Conservation (phyloP, 1,140 invertebrate genomes). For the Drosophila seguyi region DNA sequence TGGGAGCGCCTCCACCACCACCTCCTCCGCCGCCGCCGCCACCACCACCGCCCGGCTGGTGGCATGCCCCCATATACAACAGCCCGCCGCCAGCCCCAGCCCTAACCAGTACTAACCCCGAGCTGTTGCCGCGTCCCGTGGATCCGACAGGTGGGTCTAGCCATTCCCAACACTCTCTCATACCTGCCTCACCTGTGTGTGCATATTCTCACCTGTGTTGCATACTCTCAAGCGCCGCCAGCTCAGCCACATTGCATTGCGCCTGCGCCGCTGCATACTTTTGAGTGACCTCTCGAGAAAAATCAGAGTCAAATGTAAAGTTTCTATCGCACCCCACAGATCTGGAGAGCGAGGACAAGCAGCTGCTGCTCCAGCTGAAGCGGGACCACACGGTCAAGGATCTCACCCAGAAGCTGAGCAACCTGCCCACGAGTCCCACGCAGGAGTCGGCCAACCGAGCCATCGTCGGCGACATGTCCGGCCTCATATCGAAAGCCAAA, state of each 20-base stretch:
- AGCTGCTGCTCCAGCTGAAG: conserved; percentile 86
- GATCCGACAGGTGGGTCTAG: conserved; percentile 48
- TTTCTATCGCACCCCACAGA: conserved; percentile 44
- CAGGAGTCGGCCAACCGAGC: conserved; percentile 85
- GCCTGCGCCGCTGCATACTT: conserved; percentile 60
- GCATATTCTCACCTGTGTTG: conserved; percentile 35
- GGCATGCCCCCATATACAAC: conserved; percentile 58
- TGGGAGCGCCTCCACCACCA: conserved; percentile 50
- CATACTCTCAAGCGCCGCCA: conserved; percentile 39
- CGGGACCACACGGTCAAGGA: conserved; percentile 94
- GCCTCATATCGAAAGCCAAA: conserved; percentile 96
- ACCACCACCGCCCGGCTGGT: conserved; percentile 76
- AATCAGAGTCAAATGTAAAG: not conserved
- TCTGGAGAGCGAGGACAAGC: conserved; percentile 80
- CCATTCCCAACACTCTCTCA: not conserved
- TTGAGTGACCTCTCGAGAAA: conserved; percentile 4
- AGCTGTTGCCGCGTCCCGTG: conserved; percentile 22
- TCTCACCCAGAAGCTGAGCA: conserved; percentile 93
- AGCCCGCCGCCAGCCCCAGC: conserved; percentile 37
- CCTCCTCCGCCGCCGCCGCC: conserved; percentile 74
- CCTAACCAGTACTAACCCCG: conserved; percentile 67
- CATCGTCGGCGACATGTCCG: conserved; percentile 92
- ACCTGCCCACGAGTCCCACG: conserved; percentile 87
- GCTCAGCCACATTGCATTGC: conserved; percentile 12
- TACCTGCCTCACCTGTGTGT: conserved; percentile 12